These are phyloP conservation scores for Spatulosminthurus flaviceps DNA, from an alignment of 2,888 invertebrate genomes.

Conservation along the genomic window DNA sequence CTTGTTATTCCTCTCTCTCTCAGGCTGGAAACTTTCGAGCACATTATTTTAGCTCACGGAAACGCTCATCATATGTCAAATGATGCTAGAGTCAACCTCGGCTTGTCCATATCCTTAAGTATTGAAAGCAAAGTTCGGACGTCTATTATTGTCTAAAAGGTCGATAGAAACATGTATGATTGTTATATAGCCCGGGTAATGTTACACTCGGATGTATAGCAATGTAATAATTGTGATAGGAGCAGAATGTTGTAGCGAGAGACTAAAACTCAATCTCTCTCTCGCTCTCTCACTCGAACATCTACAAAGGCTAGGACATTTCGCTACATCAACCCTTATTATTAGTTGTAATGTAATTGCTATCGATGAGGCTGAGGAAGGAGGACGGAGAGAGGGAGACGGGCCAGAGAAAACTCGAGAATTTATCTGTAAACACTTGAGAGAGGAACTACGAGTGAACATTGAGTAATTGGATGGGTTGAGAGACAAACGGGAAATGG, in stretches of 20 bases:
- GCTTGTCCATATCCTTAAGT: too few relatives aligned
- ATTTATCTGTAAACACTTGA: constrained; percentile 39
- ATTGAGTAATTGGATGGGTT: constrained; percentile 39
- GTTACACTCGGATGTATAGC: background rate
- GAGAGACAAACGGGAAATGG: too few relatives aligned
- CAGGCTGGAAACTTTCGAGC: background rate
- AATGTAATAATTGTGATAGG: background rate
- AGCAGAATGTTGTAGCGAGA: background rate
- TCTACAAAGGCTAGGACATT: background rate
- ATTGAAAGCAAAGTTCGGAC: background rate
- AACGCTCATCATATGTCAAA: background rate
- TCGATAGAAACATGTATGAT: background rate
- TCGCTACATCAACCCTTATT: constrained; percentile 24
- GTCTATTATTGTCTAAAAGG: background rate
- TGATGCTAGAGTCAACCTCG: background rate
- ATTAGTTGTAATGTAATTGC: constrained; percentile 45
- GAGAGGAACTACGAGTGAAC: background rate
- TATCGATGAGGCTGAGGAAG: constrained; percentile 27
- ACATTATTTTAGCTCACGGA: too few relatives aligned
- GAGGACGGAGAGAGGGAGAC: background rate
- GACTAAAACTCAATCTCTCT: constrained; percentile 38
- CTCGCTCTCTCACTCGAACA: too few relatives aligned
- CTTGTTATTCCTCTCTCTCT: too few relatives aligned
- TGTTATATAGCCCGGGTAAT: background rate
- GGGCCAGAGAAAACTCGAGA: background rate